A percentile compares a stretch with the other conserved stretches of the same genome.
Evolutionary conservation across 2,797 vertebrate genomes (phyloP).

Genomic region (Orestias chungarensis): DNA sequence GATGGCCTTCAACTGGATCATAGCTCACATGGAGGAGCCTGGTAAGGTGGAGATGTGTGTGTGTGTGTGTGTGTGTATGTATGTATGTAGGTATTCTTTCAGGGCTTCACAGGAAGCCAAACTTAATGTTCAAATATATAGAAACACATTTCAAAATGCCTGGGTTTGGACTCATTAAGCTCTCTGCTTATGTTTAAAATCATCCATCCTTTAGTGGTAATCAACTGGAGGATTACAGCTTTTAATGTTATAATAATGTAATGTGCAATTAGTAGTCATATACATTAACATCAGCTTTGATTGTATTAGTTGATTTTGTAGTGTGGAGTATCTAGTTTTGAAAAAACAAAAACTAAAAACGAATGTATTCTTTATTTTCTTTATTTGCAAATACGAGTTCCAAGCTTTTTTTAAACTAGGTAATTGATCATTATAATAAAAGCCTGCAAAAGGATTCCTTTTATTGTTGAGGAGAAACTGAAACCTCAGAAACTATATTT

Average conservation of each 20-base stretch:
- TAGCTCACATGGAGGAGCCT: constrained; percentile 98
- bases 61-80: no score
- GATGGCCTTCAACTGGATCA: constrained; percentile 99
- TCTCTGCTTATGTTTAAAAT: background rate
- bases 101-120: background rate
- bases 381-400: background rate
- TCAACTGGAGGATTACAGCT: background rate
- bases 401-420: background rate
- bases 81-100: no score
- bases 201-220: background rate
- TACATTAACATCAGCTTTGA: background rate
- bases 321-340: background rate
- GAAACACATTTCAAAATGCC: background rate
- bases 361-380: no score
- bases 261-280: background rate
- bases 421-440: background rate
- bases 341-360: no score
- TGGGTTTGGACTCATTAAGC: background rate
- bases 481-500: constrained; percentile 29
- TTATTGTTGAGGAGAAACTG: constrained; percentile 11
- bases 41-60: no score
- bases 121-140: background rate
- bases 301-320: background rate
- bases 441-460: background rate
- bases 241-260: background rate